A percentile compares a stretch with the other conserved stretches of the same genome.
phyloP scores from a whole-genome alignment of 2,113 vertebrate genomes.

The Gnathonemus echidnorhynchus region DNA sequence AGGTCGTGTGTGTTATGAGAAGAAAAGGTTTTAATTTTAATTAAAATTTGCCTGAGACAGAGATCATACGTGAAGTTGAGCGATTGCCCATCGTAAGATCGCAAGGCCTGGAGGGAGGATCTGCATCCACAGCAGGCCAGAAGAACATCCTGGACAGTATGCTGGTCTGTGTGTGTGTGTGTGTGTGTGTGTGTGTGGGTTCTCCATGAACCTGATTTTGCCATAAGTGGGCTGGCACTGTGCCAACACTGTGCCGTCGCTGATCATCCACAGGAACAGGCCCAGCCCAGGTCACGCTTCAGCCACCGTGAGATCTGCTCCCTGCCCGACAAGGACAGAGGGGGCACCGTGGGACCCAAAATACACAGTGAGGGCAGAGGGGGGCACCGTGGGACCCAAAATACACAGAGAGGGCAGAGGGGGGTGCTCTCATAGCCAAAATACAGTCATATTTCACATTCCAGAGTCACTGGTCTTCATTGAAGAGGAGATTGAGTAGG shows the following conservation, averaged over 20 bases:
- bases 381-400: background rate
- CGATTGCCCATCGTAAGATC: background rate
- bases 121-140: background rate
- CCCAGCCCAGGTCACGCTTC: background rate
- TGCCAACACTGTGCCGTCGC: background rate
- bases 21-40: background rate
- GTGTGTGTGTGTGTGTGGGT: background rate
- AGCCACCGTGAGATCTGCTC: background rate
- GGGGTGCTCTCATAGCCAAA: background rate
- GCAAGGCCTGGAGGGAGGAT: background rate
- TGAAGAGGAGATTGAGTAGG: background rate
- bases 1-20: background rate
- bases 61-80: background rate
- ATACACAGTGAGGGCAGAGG: background rate
- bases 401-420: background rate
- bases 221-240: background rate
- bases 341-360: background rate
- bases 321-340: too few relatives aligned
- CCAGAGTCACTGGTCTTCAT: background rate
- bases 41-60: background rate
- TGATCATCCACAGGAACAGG: background rate
- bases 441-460: background rate
- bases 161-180: background rate
- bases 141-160: background rate
- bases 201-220: background rate